These are phyloP conservation scores for Stigmatopora nigra DNA, from an alignment of 2,113 vertebrate genomes.

Conservation along the genomic window DNA sequence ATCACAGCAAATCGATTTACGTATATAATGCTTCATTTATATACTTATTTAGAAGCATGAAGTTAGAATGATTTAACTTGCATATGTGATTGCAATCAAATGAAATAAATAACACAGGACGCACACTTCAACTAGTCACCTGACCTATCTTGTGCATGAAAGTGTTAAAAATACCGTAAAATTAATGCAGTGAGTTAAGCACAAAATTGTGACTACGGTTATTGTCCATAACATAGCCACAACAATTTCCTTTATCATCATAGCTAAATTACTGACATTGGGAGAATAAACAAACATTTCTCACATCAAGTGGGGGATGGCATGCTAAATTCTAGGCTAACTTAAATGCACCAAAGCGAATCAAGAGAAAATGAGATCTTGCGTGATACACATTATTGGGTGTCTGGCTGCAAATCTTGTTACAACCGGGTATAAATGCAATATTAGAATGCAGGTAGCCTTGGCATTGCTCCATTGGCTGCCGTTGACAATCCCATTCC, in stretches of 20 bases:
- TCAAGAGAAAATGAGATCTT: not conserved
- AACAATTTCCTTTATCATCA: not conserved
- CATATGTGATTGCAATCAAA: too few relatives aligned
- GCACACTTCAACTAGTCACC: too few relatives aligned
- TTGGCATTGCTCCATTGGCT: not conserved
- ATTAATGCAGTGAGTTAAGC: too few relatives aligned
- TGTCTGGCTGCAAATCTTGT: not conserved
- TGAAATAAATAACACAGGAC: too few relatives aligned
- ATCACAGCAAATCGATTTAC: too few relatives aligned
- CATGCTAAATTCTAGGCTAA: not conserved
- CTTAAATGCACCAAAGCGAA: not conserved
- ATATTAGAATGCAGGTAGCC: slow-evolving; percentile 3
- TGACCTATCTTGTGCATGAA: too few relatives aligned
- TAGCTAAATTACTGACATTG: not conserved
- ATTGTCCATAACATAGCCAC: not conserved
- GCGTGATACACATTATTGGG: not conserved
- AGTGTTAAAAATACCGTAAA: too few relatives aligned
- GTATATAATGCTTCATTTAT: too few relatives aligned
- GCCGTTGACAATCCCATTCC: slow-evolving; percentile 1
- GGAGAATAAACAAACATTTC: not conserved
- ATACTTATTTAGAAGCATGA: too few relatives aligned
- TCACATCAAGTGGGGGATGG: not conserved
- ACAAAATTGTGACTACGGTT: not conserved
- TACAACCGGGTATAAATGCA: not conserved
- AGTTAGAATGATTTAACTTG: too few relatives aligned